phyloP scores from a whole-genome alignment of 1,140 invertebrate species.

The Cephus cinctus region DNA sequence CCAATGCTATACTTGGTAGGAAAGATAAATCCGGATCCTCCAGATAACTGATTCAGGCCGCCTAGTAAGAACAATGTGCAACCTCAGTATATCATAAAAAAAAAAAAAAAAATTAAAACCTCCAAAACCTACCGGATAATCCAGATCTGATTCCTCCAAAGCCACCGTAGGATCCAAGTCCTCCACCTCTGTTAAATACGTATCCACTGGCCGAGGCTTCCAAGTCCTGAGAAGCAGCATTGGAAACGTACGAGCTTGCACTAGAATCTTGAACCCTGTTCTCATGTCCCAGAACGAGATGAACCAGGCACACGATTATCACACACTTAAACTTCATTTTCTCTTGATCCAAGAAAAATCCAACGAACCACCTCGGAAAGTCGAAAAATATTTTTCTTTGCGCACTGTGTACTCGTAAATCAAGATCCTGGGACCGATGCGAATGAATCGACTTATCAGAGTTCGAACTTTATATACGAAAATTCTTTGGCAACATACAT shows the following conservation, averaged over 20 bases:
- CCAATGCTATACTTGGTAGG: slow-evolving; percentile 21
- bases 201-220: slow-evolving; percentile 24
- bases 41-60: slow-evolving; percentile 15
- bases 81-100: no score
- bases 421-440: no score
- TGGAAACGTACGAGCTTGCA: no score
- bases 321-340: slow-evolving; percentile 22
- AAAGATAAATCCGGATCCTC: slow-evolving; percentile 20
- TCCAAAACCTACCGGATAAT: slow-evolving; percentile 12
- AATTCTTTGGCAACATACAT: background rate
- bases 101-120: slow-evolving; percentile 13
- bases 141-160: slow-evolving; percentile 1
- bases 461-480: no score
- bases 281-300: no score
- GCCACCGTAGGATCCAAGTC: slow-evolving; percentile 7
- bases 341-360: slow-evolving; percentile 1
- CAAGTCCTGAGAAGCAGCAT: slow-evolving; percentile 23
- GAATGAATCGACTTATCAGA: no score
- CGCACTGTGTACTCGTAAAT: no score
- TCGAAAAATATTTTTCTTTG: no score
- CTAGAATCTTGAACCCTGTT: no score
- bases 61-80: no score
- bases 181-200: slow-evolving; percentile 15
- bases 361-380: background rate
- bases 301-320: no score